phyloP scores from a whole-genome alignment of 1,140 invertebrate species.

The Saccostrea echinata region DNA sequence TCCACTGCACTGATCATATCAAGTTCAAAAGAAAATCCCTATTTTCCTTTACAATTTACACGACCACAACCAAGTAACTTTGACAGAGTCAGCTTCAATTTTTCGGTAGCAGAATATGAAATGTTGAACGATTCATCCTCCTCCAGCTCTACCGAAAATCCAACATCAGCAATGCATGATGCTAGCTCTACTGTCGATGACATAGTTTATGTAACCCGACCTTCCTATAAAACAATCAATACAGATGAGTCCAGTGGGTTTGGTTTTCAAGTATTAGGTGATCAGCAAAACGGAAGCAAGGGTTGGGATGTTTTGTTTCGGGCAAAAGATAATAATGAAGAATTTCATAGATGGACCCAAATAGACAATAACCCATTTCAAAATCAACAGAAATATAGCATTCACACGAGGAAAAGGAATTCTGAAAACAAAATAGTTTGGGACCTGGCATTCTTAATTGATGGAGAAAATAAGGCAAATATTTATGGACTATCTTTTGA shows the following conservation, averaged over 20 bases:
- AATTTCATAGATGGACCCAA: slow-evolving; percentile 34
- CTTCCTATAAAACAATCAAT: background rate
- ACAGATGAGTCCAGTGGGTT: slow-evolving; percentile 23
- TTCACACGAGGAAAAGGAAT: slow-evolving; percentile 39
- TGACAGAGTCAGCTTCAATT: background rate
- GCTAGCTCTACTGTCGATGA: background rate
- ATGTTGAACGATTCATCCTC: background rate
- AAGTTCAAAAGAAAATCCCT: slow-evolving; percentile 3
- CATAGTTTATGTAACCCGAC: background rate
- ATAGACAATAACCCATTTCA: slow-evolving; percentile 47
- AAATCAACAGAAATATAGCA: slow-evolving; percentile 16
- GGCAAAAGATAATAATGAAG: slow-evolving; percentile 43
- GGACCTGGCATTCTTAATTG: slow-evolving; percentile 40
- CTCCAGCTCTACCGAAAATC: background rate
- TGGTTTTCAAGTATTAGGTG: slow-evolving; percentile 51
- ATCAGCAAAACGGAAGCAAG: slow-evolving; percentile 2
- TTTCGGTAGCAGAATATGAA: background rate
- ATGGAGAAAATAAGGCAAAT: slow-evolving; percentile 46
- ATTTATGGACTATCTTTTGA: slow-evolving; percentile 35
- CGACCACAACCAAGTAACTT: background rate
- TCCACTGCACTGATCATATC: slow-evolving; percentile 46
- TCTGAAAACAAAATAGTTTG: background rate
- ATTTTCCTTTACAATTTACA: slow-evolving; percentile 2
- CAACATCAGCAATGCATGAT: background rate
- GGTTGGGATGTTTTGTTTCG: slow-evolving; percentile 49